Evolutionary conservation across 2,113 vertebrate genomes (phyloP), one percentile per base, ranked within the genome.

Genomic region (Gymnorhina tibicen): DNA sequence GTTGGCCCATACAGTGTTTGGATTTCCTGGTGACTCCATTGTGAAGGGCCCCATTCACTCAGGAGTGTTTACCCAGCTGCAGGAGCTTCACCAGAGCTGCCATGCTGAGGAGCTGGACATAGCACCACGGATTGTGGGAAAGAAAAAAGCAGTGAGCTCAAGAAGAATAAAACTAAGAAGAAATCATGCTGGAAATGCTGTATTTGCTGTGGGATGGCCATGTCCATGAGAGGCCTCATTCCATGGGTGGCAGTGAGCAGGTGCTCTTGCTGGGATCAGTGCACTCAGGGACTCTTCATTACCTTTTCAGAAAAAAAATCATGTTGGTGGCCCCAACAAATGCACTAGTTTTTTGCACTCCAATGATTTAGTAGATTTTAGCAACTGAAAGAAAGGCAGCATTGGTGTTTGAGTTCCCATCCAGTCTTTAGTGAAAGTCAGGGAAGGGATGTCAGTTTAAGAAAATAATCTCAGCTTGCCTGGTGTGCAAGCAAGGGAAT

Each of bases 31-130:
- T 94, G 77, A 73, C 46, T 84, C 87, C 95, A 92, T 91, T 86
- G 94, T 93, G 87, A 94, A 93, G 79, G 90, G 58, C 28, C 52
- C 39, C 82, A 73, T 91, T 97, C 87, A 88, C 73, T 89, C 73
- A 59, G 67, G 9, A 4, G 6, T 97, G 91, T 97, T 97, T 96
- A 97, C 81, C 46, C 97, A 97, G 96, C 96, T 97, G 96, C 20
- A 6, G 56, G 81, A 94, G 52, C 78, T 74, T 77, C 76, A 76
- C 55, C 1, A 18, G 46, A 60, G 50, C 78, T 62, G 89, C 84
- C 0, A 0, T 2, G 19, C 70, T 85, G 3, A 4, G 16, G 62
- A 82, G 20, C 22, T 46, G 75, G 33, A 37, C 6, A 3, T 3
- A 84, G 44, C 60, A 46, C 44, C 3, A 1, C 0, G 7, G 52